Conservation (phyloP, 2,113 vertebrate genomes). For the Neopipo cinnamomea region DNA sequence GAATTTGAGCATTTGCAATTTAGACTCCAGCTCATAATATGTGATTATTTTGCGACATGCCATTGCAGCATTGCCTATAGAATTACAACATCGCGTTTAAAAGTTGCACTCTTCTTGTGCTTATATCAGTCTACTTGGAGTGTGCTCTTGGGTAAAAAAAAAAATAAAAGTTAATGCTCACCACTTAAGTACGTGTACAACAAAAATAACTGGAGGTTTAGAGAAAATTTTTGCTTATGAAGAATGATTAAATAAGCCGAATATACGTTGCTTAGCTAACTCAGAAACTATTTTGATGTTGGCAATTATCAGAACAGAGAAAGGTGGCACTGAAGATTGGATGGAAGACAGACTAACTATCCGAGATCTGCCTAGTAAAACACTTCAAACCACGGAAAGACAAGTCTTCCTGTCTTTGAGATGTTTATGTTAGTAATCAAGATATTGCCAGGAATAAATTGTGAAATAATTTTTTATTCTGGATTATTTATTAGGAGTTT, state of each 20-base stretch:
- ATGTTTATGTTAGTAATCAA: background rate
- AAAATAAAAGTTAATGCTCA: background rate
- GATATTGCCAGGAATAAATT: background rate
- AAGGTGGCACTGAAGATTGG: background rate
- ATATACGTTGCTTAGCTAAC: background rate
- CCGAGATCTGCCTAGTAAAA: background rate
- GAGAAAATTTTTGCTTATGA: background rate
- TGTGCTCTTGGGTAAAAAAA: background rate
- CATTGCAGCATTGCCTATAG: background rate
- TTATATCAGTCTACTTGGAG: accelerated
- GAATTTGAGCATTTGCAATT: background rate
- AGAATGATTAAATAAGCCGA: background rate
- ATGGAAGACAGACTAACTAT: background rate
- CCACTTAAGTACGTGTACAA: background rate
- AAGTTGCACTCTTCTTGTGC: background rate
- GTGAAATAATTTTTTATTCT: background rate
- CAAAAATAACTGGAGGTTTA: background rate
- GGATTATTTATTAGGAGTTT: background rate
- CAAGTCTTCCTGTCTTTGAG: background rate
- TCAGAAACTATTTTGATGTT: background rate
- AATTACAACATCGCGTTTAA: background rate
- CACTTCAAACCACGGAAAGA: background rate
- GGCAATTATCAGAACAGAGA: background rate
- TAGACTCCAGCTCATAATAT: background rate
- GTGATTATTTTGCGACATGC: background rate